phyloP scores from a whole-genome alignment of 2,797 vertebrate species.

The Tachyglossus aculeatus region DNA sequence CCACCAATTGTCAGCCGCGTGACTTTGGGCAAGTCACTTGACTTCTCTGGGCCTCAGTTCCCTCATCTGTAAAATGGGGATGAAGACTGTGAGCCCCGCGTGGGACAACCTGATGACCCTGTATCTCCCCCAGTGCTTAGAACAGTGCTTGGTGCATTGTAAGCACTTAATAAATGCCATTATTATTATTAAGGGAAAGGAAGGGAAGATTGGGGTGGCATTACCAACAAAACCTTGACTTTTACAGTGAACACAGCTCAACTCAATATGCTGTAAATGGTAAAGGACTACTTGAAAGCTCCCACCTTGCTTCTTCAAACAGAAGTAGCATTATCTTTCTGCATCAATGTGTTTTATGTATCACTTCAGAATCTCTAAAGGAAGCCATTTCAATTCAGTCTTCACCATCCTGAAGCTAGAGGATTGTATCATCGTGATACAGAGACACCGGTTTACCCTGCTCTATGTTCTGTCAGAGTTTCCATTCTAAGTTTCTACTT shows the following conservation, averaged over 20 bases:
- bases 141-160: too few relatives aligned
- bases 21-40: too few relatives aligned
- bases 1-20: too few relatives aligned
- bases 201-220: neutral
- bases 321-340: slow-evolving; percentile 4
- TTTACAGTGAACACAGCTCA: slow-evolving; percentile 8
- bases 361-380: neutral
- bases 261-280: neutral
- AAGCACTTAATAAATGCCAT: too few relatives aligned
- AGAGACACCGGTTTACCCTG: too few relatives aligned
- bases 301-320: neutral
- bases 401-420: neutral
- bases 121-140: too few relatives aligned
- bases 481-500: neutral
- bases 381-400: neutral
- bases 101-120: too few relatives aligned
- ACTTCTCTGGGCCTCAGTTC: too few relatives aligned
- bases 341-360: slow-evolving; percentile 7
- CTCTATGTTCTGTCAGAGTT: slow-evolving; percentile 8
- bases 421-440: accelerated
- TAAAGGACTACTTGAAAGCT: neutral
- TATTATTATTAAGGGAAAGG: too few relatives aligned
- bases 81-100: too few relatives aligned
- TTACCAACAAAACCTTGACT: neutral
- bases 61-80: too few relatives aligned